A percentile compares a stretch with the other conserved stretches of the same genome.
Evolutionary conservation across 2,797 vertebrate genomes (phyloP).

Genomic region (Loriculus beryllinus): DNA sequence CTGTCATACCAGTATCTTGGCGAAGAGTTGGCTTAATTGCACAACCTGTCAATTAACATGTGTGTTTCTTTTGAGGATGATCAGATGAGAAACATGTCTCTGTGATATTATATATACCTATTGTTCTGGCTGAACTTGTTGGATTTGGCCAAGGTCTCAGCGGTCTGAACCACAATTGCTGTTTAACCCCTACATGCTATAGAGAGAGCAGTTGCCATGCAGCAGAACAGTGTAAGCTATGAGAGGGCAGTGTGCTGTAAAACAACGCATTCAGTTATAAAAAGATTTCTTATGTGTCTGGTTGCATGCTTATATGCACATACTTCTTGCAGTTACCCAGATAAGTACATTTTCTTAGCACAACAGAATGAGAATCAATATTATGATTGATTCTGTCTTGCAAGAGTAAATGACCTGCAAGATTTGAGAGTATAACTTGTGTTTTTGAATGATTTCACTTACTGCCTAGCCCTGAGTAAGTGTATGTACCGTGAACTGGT

Average conservation of each 20-base stretch:
- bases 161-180: background rate
- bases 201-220: background rate
- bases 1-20: fast-evolving
- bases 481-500: background rate
- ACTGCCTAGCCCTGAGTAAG: background rate
- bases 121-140: background rate
- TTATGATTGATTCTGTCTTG: background rate
- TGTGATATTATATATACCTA: too few relatives aligned
- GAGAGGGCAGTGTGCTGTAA: background rate
- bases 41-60: background rate
- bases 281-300: background rate
- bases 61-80: background rate
- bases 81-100: background rate
- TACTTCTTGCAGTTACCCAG: background rate
- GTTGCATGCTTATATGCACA: background rate
- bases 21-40: fast-evolving
- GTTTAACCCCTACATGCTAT: background rate
- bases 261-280: background rate
- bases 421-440: background rate
- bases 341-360: background rate
- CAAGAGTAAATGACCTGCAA: background rate
- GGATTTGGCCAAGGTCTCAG: background rate
- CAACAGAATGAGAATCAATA: background rate
- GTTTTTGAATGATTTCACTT: background rate
- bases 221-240: background rate